These are phyloP conservation scores for Myotis lucifugus DNA, from an alignment of 2,113 vertebrate species.

Conservation along the genomic window DNA sequence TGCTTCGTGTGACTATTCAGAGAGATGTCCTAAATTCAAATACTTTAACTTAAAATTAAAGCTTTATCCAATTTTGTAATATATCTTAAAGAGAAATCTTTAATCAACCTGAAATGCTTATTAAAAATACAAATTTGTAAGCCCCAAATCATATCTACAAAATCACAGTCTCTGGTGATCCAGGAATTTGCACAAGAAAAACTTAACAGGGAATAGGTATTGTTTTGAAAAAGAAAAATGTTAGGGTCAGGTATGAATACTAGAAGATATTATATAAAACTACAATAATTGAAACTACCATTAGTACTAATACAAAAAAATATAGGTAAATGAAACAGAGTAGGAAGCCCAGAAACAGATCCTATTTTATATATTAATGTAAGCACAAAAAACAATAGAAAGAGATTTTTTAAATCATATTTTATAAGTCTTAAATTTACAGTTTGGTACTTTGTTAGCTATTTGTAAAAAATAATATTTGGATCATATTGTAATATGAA, in stretches of 20 bases:
- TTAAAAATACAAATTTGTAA: constrained; percentile 5
- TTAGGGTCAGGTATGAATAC: neutral
- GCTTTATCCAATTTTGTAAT: neutral
- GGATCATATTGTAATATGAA: neutral
- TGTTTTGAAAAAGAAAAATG: neutral
- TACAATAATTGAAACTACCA: neutral
- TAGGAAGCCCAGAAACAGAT: neutral
- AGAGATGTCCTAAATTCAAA: constrained; percentile 10
- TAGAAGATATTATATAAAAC: neutral
- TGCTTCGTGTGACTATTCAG: constrained; percentile 13
- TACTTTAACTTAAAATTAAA: constrained; percentile 42
- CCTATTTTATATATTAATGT: neutral
- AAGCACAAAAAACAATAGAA: constrained; percentile 7
- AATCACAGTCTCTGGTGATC: constrained; percentile 6
- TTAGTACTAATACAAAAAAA: neutral
- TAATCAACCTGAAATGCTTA: neutral
- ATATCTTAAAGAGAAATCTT: constrained; percentile 1
- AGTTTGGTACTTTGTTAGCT: neutral
- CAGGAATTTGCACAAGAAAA: neutral
- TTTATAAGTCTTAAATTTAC: constrained; percentile 22
- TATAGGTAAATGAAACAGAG: neutral
- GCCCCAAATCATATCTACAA: neutral
- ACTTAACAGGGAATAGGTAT: neutral
- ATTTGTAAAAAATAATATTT: constrained; percentile 7
- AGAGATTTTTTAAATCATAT: neutral